A percentile compares a stretch with the other conserved stretches of the same genome.
Evolutionary conservation across 92 coral and sea anemone species (phyloP).

Genomic region (Porites cylindrica): DNA sequence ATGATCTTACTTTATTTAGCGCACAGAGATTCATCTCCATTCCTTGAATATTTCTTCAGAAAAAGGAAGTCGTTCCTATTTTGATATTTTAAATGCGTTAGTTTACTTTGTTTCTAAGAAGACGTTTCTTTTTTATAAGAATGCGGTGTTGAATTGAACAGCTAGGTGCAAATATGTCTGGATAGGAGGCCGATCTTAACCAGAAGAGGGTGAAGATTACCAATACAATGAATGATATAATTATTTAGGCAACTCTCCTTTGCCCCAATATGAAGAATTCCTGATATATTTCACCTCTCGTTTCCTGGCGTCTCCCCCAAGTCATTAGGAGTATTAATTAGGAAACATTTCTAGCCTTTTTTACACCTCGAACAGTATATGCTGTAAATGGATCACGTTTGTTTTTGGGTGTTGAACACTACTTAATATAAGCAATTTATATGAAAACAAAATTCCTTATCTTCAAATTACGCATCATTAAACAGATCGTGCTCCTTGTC

Average conservation of each 20-base stretch:
- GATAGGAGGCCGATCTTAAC: slow-evolving; percentile 2
- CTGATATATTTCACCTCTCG: not conserved
- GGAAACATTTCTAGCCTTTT: too few species aligned
- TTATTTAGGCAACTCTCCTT: not conserved
- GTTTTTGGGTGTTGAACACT: not conserved
- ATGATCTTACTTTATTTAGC: too few species aligned
- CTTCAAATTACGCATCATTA: not conserved
- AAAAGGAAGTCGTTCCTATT: not conserved
- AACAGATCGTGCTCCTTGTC: not conserved
- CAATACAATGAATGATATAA: not conserved
- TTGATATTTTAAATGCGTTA: not conserved
- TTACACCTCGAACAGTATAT: slow-evolving; percentile 4
- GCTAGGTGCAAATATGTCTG: not conserved
- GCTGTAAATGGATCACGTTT: not conserved
- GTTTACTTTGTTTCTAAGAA: slow-evolving; percentile 56
- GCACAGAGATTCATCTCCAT: not conserved
- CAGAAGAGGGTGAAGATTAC: not conserved
- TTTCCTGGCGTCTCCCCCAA: not conserved
- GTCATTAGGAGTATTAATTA: not conserved
- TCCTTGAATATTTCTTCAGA: not conserved
- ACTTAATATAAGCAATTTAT: not conserved
- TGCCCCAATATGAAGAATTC: not conserved
- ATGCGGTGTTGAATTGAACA: slow-evolving; percentile 19
- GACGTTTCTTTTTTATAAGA: slow-evolving; percentile 52
- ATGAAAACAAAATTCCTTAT: not conserved